Evolutionary conservation across 2,888 invertebrate species (phyloP).

Genomic region (Iselma pallidipennis): DNA sequence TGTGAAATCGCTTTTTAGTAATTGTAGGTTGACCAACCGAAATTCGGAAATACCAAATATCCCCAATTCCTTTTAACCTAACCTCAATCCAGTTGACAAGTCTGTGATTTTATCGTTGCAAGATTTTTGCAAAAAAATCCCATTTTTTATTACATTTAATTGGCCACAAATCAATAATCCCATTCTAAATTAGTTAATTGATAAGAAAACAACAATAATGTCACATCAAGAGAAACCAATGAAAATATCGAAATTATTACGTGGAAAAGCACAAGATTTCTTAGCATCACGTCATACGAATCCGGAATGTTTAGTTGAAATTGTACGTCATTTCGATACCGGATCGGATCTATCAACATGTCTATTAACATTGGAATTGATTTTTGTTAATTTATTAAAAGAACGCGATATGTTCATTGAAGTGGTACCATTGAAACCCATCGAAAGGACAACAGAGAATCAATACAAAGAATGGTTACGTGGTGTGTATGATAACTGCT

Average conservation of each 20-base stretch:
- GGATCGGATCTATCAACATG: slow-evolving; percentile 59
- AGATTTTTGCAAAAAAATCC: slow-evolving; percentile 3
- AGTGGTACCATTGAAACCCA: slow-evolving; percentile 63
- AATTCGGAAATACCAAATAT: background rate
- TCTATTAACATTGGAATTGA: slow-evolving; percentile 70
- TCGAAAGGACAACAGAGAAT: slow-evolving; percentile 63
- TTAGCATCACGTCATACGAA: slow-evolving; percentile 61
- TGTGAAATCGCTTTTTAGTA: too few species aligned
- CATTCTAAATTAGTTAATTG: background rate
- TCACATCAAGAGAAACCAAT: slow-evolving; percentile 46
- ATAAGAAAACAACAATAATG: too few species aligned
- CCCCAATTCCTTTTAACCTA: slow-evolving; percentile 8
- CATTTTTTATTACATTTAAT: too few species aligned
- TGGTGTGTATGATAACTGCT: slow-evolving; percentile 70
- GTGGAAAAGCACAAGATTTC: slow-evolving; percentile 72
- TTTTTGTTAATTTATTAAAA: slow-evolving; percentile 71
- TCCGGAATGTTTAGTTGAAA: slow-evolving; percentile 68
- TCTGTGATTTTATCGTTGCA: slow-evolving; percentile 14
- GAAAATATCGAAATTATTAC: slow-evolving; percentile 68
- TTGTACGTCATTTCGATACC: slow-evolving; percentile 68
- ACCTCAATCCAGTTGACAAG: slow-evolving; percentile 16
- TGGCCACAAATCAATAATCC: too few species aligned
- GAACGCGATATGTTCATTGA: slow-evolving; percentile 68
- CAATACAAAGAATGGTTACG: slow-evolving; percentile 71
- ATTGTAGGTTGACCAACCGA: background rate